Percentiles rank a stretch among this genome's conserved stretches.
Conservation (phyloP, 2,888 invertebrate species). For the Tachina fera region DNA sequence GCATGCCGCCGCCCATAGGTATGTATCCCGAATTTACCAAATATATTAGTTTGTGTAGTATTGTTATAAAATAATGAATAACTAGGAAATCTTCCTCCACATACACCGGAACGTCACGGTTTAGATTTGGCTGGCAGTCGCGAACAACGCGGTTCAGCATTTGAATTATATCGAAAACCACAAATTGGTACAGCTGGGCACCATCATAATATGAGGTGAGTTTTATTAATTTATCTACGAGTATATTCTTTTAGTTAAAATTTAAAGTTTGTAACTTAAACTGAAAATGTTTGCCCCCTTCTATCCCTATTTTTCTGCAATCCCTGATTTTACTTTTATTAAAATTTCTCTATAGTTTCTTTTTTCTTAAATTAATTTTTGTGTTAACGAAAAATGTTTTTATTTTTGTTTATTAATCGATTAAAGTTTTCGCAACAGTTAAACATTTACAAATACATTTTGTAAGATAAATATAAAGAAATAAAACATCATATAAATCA, state of each 20-base stretch:
- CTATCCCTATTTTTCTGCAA: slow-evolving; percentile 3
- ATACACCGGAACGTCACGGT: slow-evolving; percentile 82
- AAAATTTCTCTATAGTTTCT: slow-evolving; percentile 30
- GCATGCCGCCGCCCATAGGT: slow-evolving; percentile 82
- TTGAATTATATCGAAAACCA: slow-evolving; percentile 96
- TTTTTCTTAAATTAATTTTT: slow-evolving; percentile 71
- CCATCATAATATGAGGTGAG: slow-evolving; percentile 92
- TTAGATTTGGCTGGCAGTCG: slow-evolving; percentile 91
- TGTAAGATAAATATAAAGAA: slow-evolving; percentile 34
- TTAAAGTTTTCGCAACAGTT: slow-evolving; percentile 31
- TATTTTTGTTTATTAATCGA: slow-evolving; percentile 78
- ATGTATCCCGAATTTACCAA: slow-evolving; percentile 35
- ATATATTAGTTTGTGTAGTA: not conserved
- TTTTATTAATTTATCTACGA: slow-evolving; percentile 28
- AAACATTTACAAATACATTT: slow-evolving; percentile 39
- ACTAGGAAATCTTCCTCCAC: slow-evolving; percentile 81
- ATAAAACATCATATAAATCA: slow-evolving; percentile 71
- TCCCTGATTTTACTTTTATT: slow-evolving; percentile 26
- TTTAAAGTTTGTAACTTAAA: not conserved
- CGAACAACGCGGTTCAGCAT: slow-evolving; percentile 96
- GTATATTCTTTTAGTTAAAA: slow-evolving; percentile 3
- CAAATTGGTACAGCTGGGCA: slow-evolving; percentile 85
- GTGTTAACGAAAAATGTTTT: slow-evolving; percentile 83
- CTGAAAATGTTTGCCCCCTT: slow-evolving; percentile 27
- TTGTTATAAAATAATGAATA: slow-evolving; percentile 25